Percentiles rank a stretch among this genome's conserved stretches.
Evolutionary conservation across 2,113 vertebrate genomes (phyloP).

Genomic region (Clarias magur): DNA sequence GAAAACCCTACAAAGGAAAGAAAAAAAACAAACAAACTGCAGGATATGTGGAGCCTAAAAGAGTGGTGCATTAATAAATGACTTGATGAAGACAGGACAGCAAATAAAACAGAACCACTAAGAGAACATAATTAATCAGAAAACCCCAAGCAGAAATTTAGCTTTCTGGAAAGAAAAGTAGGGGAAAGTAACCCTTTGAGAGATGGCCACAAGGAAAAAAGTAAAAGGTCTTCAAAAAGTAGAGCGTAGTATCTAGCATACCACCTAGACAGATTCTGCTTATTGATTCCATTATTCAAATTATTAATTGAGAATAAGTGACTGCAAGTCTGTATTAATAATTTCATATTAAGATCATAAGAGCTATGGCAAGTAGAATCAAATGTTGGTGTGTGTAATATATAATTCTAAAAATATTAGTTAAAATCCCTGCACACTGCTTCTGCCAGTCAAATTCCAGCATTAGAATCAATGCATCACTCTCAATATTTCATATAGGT

Average conservation of each 20-base stretch:
- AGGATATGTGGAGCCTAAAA: background rate
- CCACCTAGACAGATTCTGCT: background rate
- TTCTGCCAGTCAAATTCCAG: background rate
- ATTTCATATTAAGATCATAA: background rate
- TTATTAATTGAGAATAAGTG: background rate
- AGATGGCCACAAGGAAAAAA: background rate
- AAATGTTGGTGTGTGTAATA: background rate
- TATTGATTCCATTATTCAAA: background rate
- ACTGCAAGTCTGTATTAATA: background rate
- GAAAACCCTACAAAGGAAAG: background rate
- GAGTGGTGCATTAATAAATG: background rate
- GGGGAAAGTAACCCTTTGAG: background rate
- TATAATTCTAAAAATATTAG: background rate
- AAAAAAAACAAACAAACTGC: background rate
- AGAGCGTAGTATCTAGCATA: background rate
- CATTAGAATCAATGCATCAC: conserved; percentile 1
- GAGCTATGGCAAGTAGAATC: background rate
- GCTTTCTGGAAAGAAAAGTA: conserved; percentile 2
- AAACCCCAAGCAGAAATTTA: background rate
- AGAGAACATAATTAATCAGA: conserved; percentile 10
- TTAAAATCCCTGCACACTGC: background rate
- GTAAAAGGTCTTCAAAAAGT: conserved; percentile 3
- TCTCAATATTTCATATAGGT: background rate
- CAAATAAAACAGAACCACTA: background rate
- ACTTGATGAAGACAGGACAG: background rate